phyloP scores from a whole-genome alignment of 2,797 vertebrate species.

The Cryptoblepharus egeriae region DNA sequence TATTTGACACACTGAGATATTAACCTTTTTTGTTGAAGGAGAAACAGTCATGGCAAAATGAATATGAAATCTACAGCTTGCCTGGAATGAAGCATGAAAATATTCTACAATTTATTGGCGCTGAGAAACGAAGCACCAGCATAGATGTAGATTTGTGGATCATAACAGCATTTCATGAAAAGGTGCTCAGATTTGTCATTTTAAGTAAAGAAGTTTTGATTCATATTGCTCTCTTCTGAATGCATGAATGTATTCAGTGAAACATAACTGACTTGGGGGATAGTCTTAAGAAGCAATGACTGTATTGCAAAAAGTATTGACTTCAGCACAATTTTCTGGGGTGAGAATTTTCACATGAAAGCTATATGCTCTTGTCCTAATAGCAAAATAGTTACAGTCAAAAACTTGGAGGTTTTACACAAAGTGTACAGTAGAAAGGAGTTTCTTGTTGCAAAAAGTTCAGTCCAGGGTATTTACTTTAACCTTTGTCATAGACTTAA shows the following conservation, averaged over 20 bases:
- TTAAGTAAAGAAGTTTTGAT: background rate
- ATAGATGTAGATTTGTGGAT: constrained; percentile 96
- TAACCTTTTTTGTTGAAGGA: constrained; percentile 75
- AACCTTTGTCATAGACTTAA: no score
- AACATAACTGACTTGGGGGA: background rate
- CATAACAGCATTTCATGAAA: constrained; percentile 94
- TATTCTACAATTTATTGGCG: constrained; percentile 93
- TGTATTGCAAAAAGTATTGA: background rate
- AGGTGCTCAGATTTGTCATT: constrained; percentile 76
- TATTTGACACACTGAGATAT: background rate
- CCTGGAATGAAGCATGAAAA: constrained; percentile 98
- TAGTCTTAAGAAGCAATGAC: background rate
- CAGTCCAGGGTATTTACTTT: background rate
- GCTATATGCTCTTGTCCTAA: background rate
- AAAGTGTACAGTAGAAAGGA: background rate
- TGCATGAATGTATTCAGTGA: background rate
- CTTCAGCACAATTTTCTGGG: background rate
- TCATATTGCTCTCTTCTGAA: background rate
- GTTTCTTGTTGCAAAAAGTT: background rate
- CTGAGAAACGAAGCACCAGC: constrained; percentile 93
- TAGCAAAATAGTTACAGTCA: no score
- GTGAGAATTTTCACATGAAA: background rate
- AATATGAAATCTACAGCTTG: constrained; percentile 95
- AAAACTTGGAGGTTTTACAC: background rate
- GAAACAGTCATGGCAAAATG: constrained; percentile 98